Evolutionary conservation across 2,888 invertebrate genomes (phyloP).

Genomic region (Trisateles emortualis): DNA sequence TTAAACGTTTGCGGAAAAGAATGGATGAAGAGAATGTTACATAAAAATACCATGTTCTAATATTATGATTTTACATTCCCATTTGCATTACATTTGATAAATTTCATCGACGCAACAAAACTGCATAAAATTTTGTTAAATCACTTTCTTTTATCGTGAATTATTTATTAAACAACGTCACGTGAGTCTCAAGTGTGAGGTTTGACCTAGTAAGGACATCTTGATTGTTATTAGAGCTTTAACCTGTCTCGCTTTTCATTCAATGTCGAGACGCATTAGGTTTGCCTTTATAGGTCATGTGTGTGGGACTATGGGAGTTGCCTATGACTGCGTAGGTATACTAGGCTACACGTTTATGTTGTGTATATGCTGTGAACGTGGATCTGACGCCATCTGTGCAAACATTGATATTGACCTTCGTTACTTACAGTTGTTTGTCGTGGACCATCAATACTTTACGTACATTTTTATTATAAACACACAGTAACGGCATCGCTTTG

Average conservation of each 20-base stretch:
- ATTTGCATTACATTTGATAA: too few species aligned
- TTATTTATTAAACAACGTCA: not conserved
- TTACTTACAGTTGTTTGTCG: conserved; percentile 38
- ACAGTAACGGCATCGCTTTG: conserved; percentile 36
- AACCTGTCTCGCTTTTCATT: conserved; percentile 27
- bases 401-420: conserved; percentile 64
- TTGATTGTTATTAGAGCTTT: conserved; percentile 1
- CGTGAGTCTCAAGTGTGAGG: not conserved
- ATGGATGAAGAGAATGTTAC: conserved; percentile 18
- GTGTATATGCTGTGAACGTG: conserved; percentile 28
- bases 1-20: conserved; percentile 28
- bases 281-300: conserved; percentile 28
- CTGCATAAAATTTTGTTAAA: too few species aligned
- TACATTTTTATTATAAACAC: conserved; percentile 41
- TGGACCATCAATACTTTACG: conserved; percentile 29
- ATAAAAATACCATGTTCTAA: conserved; percentile 2
- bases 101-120: too few species aligned
- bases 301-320: conserved; percentile 1
- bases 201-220: not conserved
- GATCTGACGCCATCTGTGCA: conserved; percentile 57
- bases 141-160: too few species aligned
- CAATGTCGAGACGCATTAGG: conserved; percentile 23
- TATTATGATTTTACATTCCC: too few species aligned
- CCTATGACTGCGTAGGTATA: not conserved
- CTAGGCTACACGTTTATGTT: not conserved